Base-by-base conservation (phyloP, 2,888 invertebrate species). In the Eristalis arbustorum region DNA sequence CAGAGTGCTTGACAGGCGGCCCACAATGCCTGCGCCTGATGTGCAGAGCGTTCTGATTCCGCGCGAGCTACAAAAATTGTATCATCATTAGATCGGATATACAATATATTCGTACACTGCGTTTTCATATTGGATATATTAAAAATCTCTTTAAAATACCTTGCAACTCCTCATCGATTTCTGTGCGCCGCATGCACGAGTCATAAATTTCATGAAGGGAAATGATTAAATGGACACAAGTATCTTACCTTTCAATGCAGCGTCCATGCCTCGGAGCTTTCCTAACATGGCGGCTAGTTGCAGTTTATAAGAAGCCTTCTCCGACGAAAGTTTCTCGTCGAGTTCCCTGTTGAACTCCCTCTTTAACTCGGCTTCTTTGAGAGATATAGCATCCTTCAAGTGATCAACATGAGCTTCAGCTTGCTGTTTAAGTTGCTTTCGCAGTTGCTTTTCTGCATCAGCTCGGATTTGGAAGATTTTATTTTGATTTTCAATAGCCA, bases 1-100 rank as follows among this genome's bases (percentile, higher is more conserved):
- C 96, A 95, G 49, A 99, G 93, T 2, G 98, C 96, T 90, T 98
- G 98, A 90, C 98, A 98, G 1, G 99, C 98, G 88, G 98, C 96
- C 99, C 99, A 99, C 89, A 99, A 94, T 34, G 97, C 95, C 92
- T 98, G 98, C 0, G 98, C 96, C 88, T 96, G 95, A 56, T 96
- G 95, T 0, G 96, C 96, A 77, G 95, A 95, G 88, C 95, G 95
- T 90, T 97, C 97, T 2, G 95, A 95, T 85, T 95, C 95, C 62
- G 95, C 94, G 11, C 96, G 95, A 88, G 94, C 97, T 96, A 90
- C 28, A 4, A 63, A 68, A 14, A 63, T 18, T 25, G 3, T 1
- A 72, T 3, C 25, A 69, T 31, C 10, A 1, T 3, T 37, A n/a
- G 11, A 22, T 63, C 66, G 22, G 57, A 64, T 62, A 49, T 3